These are phyloP conservation scores for Neoascia interrupta DNA, from an alignment of 2,888 invertebrate species.

Conservation along the genomic window DNA sequence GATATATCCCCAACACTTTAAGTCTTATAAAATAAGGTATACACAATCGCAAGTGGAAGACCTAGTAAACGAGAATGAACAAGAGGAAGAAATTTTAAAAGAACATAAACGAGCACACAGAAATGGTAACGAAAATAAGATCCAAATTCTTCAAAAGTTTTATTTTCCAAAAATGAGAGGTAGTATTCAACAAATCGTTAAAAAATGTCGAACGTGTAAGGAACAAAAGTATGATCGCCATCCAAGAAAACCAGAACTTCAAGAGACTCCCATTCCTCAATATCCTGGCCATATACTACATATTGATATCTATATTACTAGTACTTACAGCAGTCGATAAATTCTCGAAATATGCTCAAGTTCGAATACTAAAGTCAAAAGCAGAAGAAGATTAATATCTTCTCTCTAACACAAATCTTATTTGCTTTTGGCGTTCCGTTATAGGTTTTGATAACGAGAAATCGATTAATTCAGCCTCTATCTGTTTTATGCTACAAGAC, in stretches of 20 bases:
- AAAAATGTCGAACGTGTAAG: conserved; percentile 20
- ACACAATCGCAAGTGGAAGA: conserved; percentile 12
- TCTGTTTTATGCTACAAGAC: conserved; percentile 12
- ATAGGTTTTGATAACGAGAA: conserved; percentile 23
- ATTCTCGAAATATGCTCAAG: conserved; percentile 25
- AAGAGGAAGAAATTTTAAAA: conserved; percentile 7
- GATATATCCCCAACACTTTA: conserved; percentile 1
- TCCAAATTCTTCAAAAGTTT: not conserved
- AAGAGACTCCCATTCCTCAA: conserved; percentile 24
- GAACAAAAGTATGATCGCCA: conserved; percentile 35
- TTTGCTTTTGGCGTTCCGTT: conserved; percentile 24
- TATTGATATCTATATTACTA: conserved; percentile 22
- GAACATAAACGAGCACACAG: conserved; percentile 22
- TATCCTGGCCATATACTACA: conserved; percentile 27
- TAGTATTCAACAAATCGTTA: not conserved
- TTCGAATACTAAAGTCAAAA: not conserved
- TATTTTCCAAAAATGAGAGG: conserved; percentile 17
- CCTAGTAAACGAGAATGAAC: not conserved
- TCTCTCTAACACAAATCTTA: conserved; percentile 8
- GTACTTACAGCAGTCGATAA: conserved; percentile 6
- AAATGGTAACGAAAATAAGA: conserved; percentile 9
- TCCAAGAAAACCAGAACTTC: conserved; percentile 18
- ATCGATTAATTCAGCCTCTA: conserved; percentile 17
- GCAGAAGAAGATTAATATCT: conserved; percentile 10
- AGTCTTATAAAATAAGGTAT: not conserved